Evolutionary conservation across 2,888 invertebrate species (phyloP).

Genomic region (Ophioninae sp.): DNA sequence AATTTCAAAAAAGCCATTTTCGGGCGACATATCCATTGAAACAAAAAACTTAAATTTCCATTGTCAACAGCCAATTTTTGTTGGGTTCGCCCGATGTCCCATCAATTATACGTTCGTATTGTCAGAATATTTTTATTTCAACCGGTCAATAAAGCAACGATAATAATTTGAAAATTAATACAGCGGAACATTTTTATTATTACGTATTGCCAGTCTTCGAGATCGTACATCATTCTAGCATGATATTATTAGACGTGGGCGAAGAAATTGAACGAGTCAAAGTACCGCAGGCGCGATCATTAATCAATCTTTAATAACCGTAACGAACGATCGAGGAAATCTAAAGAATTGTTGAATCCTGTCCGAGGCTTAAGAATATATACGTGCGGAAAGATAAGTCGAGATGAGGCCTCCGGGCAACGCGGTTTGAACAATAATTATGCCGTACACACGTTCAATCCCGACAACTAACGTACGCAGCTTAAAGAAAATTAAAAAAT

Average conservation of each 20-base stretch:
- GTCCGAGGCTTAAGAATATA: slow-evolving; percentile 24
- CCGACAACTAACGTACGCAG: background rate
- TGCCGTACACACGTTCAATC: slow-evolving; percentile 7
- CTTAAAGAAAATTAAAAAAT: background rate
- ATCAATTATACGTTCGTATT: background rate
- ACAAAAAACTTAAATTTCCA: no score
- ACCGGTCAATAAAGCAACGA: slow-evolving; percentile 3
- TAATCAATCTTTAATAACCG: slow-evolving; percentile 57
- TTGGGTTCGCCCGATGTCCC: background rate
- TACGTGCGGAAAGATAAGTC: slow-evolving; percentile 32
- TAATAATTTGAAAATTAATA: background rate
- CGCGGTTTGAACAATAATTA: slow-evolving; percentile 28
- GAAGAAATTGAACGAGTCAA: slow-evolving; percentile 30
- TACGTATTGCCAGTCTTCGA: slow-evolving; percentile 4
- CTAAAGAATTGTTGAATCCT: slow-evolving; percentile 50
- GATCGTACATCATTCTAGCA: slow-evolving; percentile 25
- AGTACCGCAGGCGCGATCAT: slow-evolving; percentile 42
- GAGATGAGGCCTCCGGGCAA: slow-evolving; percentile 44
- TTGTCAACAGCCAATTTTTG: background rate
- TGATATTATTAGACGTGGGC: slow-evolving; percentile 44
- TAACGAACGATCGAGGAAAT: slow-evolving; percentile 54
- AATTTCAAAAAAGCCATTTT: no score
- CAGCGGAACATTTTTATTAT: slow-evolving; percentile 11
- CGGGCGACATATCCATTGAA: no score
- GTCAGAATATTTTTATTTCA: background rate